Evolutionary conservation across 2,113 vertebrate species (phyloP), one percentile per base, ranked within the genome.

Genomic region (Pardalotus punctatus): DNA sequence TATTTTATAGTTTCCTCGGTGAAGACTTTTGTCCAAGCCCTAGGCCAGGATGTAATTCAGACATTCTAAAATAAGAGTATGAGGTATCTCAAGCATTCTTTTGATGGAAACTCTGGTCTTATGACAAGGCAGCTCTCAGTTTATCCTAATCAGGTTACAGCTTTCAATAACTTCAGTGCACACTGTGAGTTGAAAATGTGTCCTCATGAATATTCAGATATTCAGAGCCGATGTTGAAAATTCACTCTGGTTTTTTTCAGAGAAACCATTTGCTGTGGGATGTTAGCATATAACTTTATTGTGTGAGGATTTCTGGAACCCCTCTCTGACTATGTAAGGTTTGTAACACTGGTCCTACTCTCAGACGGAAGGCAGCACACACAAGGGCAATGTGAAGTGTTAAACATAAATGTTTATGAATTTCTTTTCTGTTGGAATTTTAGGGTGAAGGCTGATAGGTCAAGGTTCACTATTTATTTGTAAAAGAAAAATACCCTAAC

Each of bases 121-220:
- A 54, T 13, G 48, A 20, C 5, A 50, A 76, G 13, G 6, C 14
- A 73, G 18, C 11, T 29, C 10, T 33, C 45, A 80, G 5, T 27
- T 42, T 35, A 28, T 45, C 15, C 20, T 36, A 18, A 61, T 9
- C 18, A 10, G 6, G 9, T 86, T 36, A 12, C 13, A 27, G 9
- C 6, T 72, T 69, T 88, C 58, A 54, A 3, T 29, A 80, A 16
- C 12, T 74, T 69, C 54, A 66, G 24, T 14, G 29, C 6, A 17
- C 38, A 31, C 3, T 1, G 11, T 47, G 35, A 51, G 5, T 2
- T 66, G 66, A 48, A 71, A 51, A 8, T 0, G 1, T 12, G 36
- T 25, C 38, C 20, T 62, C 16, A 23, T 2, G 15, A 23, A 54
- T 20, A 33, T 40, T 43, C 24, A 83, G 17, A 50, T 56, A 70